Conservation (phyloP, 2,888 invertebrate species). For the Pardosa pseudoannulata region DNA sequence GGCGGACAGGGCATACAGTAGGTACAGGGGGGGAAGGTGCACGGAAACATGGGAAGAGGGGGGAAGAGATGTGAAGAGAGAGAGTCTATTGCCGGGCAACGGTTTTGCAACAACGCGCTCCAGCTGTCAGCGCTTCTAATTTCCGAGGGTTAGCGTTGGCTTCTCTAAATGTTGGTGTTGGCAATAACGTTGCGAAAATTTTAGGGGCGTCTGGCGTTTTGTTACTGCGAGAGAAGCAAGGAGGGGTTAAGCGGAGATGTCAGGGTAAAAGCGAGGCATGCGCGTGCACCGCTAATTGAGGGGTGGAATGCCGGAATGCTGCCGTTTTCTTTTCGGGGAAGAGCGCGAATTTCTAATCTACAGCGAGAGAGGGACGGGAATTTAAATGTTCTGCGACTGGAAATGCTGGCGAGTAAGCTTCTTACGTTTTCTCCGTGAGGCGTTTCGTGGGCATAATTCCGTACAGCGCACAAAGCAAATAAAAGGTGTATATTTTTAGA, state of each 20-base stretch:
- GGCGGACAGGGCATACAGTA: conserved; percentile 14
- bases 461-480: no score
- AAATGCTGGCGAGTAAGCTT: neutral
- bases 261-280: conserved; percentile 17
- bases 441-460: neutral
- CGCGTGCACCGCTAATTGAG: conserved; percentile 66
- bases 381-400: neutral
- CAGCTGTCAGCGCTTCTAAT: conserved; percentile 64
- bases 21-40: neutral
- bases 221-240: conserved; percentile 2
- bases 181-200: conserved; percentile 53
- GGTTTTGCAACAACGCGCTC: conserved; percentile 62
- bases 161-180: conserved; percentile 61
- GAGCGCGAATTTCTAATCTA: conserved; percentile 3
- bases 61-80: neutral
- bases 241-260: conserved; percentile 17
- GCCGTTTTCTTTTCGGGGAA: conserved; percentile 21
- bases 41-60: neutral
- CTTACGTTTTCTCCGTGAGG: neutral
- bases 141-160: conserved; percentile 24
- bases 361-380: neutral
- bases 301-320: conserved; percentile 35
- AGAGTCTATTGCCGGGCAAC: conserved; percentile 46
- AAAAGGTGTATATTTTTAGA: no score
- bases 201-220: conserved; percentile 12